phyloP scores from a whole-genome alignment of 2,888 invertebrate species.

The Eurois occulta region DNA sequence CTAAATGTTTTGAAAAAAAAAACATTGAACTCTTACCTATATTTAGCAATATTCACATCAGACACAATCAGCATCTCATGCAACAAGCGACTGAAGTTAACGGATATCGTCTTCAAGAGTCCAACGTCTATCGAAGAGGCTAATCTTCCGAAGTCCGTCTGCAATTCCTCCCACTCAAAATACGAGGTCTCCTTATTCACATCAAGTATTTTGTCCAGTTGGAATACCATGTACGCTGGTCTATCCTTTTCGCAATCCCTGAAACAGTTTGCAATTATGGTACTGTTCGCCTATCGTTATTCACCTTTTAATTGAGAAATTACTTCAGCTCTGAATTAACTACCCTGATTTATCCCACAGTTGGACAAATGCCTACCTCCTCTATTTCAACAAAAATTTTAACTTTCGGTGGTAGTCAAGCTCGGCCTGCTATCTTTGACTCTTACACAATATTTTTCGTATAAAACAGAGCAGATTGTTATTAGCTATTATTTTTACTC shows the following conservation, averaged over 20 bases:
- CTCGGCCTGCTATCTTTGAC: background rate
- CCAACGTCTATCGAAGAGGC: constrained; percentile 90
- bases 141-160: constrained; percentile 88
- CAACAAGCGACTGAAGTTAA: constrained; percentile 90
- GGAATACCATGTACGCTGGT: constrained; percentile 93
- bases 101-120: constrained; percentile 89
- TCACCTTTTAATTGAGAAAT: background rate
- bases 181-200: constrained; percentile 92
- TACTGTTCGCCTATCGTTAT: background rate
- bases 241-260: constrained; percentile 94
- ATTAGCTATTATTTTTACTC: background rate
- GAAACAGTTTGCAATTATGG: constrained; percentile 51
- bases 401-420: too few relatives aligned
- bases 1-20: too few relatives aligned
- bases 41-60: constrained; percentile 91
- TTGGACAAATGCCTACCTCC: background rate
- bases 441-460: background rate
- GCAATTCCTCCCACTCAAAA: constrained; percentile 91
- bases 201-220: constrained; percentile 92
- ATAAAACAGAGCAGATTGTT: background rate
- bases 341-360: background rate
- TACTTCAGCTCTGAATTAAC: background rate
- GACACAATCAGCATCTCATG: constrained; percentile 90
- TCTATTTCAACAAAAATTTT: background rate
- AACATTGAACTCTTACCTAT: constrained; percentile 88